Conservation (phyloP, 2,888 invertebrate genomes). For the Fissipunctia ypsillon region DNA sequence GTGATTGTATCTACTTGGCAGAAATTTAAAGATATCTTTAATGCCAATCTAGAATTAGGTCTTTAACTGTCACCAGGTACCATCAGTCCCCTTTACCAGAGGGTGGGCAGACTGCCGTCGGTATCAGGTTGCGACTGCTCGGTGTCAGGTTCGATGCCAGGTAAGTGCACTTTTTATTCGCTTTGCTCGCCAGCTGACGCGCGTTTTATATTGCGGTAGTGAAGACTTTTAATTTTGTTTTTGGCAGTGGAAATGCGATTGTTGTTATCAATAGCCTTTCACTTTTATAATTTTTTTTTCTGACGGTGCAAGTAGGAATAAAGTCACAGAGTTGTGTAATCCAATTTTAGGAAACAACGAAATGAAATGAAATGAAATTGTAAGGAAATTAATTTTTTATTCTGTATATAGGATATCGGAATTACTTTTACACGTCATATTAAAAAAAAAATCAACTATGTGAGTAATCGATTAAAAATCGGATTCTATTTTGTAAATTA, state of each 20-base stretch:
- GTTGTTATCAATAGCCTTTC: conserved; percentile 18
- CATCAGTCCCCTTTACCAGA: conserved; percentile 41
- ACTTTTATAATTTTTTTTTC: background rate
- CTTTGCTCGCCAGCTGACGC: conserved; percentile 77
- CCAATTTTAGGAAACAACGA: background rate
- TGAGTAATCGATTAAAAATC: background rate
- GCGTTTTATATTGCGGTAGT: conserved; percentile 58
- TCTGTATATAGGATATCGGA: too few relatives aligned
- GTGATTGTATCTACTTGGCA: too few relatives aligned
- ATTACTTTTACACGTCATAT: too few relatives aligned
- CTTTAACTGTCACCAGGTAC: conserved; percentile 26
- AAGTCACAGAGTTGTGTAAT: too few relatives aligned
- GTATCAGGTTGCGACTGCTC: conserved; percentile 75
- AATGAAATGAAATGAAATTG: too few relatives aligned
- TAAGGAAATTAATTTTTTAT: too few relatives aligned
- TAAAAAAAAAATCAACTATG: background rate
- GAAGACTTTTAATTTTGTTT: conserved; percentile 43
- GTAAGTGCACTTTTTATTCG: conserved; percentile 72
- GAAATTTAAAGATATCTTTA: background rate
- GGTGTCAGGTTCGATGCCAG: conserved; percentile 82
- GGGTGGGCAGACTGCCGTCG: conserved; percentile 55
- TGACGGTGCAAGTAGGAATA: background rate
- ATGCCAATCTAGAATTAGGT: conserved; percentile 14
- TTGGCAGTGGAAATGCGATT: conserved; percentile 30
- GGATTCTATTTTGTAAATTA: too few relatives aligned